Evolutionary conservation across 2,888 invertebrate species (phyloP).

Genomic region (Epistrophella euchroma): DNA sequence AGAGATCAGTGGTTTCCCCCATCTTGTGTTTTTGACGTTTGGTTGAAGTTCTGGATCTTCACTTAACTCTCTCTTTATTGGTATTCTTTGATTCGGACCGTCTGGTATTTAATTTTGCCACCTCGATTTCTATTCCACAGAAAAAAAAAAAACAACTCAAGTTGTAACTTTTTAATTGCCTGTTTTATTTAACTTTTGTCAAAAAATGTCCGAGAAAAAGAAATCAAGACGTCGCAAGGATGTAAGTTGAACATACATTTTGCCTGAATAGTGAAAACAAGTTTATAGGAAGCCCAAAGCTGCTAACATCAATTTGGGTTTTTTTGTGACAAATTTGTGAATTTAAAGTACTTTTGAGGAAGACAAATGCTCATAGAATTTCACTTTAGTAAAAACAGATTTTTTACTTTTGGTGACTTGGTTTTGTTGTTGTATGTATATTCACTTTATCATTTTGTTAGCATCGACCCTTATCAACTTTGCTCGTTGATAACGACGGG

Average conservation of each 20-base stretch:
- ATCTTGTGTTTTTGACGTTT: too few species aligned
- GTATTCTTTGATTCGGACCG: background rate
- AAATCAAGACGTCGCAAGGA: slow-evolving; percentile 83
- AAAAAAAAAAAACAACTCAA: background rate
- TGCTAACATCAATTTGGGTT: background rate
- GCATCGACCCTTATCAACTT: background rate
- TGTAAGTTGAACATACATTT: slow-evolving; percentile 79
- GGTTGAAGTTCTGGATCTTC: background rate
- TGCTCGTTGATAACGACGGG: background rate
- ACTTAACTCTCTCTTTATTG: background rate
- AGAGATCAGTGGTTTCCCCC: too few species aligned
- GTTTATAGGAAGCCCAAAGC: background rate
- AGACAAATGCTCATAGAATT: too few species aligned
- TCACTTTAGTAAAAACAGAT: too few species aligned
- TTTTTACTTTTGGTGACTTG: too few species aligned
- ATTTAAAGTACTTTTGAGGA: too few species aligned
- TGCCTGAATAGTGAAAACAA: background rate
- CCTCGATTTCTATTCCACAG: slow-evolving; percentile 1
- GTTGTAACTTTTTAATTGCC: slow-evolving; percentile 8
- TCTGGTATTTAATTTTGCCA: background rate
- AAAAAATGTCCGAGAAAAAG: slow-evolving; percentile 83
- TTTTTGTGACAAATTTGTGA: background rate
- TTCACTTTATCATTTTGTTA: background rate
- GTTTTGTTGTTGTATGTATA: background rate
- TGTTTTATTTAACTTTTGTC: slow-evolving; percentile 25